Percentiles rank a stretch among this genome's conserved stretches.
These are phyloP conservation scores for Phodopus roborovskii DNA, from an alignment of 2,113 vertebrate genomes.

Conservation along the genomic window DNA sequence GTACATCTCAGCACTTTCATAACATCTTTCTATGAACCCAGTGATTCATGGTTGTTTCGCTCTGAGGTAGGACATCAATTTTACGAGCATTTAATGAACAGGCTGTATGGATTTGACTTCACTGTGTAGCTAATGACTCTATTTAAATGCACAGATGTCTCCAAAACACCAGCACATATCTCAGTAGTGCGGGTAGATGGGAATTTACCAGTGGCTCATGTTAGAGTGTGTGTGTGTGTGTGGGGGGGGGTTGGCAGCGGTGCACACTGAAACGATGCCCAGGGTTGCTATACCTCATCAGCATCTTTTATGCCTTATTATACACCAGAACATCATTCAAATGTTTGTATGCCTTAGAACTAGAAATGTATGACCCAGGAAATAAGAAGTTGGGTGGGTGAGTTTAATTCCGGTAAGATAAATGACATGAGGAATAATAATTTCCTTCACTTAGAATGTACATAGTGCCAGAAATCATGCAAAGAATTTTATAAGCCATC, in stretches of 20 bases:
- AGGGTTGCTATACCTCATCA: neutral
- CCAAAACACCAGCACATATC: neutral
- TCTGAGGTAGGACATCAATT: conserved; percentile 42
- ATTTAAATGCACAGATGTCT: conserved; percentile 52
- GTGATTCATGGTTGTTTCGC: conserved; percentile 70
- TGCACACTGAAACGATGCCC: neutral
- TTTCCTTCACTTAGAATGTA: neutral
- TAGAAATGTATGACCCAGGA: neutral
- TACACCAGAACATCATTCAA: neutral
- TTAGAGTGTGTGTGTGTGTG: neutral
- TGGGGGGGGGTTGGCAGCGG: neutral
- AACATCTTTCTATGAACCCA: conserved; percentile 35
- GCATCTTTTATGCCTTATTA: neutral
- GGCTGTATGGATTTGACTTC: neutral
- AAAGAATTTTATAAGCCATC: neutral
- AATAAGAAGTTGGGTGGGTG: neutral
- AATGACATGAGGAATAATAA: neutral
- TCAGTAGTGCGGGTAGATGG: neutral
- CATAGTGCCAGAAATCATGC: neutral
- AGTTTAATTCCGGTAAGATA: neutral
- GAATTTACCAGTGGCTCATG: neutral
- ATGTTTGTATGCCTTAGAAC: neutral
- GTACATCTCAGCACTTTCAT: conserved; percentile 32
- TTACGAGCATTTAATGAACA: conserved; percentile 74
- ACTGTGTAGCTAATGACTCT: conserved; percentile 7